A percentile compares a stretch with the other conserved stretches of the same genome.
phyloP scores from a whole-genome alignment of 1,140 invertebrate genomes.

The Drosophila cardini region DNA sequence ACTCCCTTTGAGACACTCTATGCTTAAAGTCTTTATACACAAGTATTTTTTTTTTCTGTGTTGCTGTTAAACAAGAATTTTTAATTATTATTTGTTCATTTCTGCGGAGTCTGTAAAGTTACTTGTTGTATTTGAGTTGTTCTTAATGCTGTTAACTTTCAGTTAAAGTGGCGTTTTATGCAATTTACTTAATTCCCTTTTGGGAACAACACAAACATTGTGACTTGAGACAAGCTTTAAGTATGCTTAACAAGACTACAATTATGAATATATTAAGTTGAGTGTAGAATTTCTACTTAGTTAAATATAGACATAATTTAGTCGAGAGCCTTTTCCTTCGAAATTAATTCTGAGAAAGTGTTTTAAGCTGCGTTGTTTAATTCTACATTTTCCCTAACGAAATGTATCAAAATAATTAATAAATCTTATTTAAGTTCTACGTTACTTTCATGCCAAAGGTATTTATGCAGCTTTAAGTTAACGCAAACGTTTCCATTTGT shows the following conservation, averaged over 20 bases:
- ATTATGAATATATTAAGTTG: too few relatives aligned
- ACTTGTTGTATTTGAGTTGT: constrained; percentile 45
- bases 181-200: constrained; percentile 57
- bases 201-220: constrained; percentile 16
- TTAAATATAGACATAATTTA: too few relatives aligned
- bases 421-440: too few relatives aligned
- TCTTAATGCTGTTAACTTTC: constrained; percentile 70
- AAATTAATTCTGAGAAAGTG: too few relatives aligned
- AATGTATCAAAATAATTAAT: too few relatives aligned
- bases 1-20: constrained; percentile 33
- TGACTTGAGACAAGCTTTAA: too few relatives aligned
- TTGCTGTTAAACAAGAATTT: constrained; percentile 39
- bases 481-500: not conserved
- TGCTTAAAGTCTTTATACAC: constrained; percentile 55
- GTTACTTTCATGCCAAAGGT: not conserved
- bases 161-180: constrained; percentile 73
- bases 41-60: not conserved
- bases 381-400: too few relatives aligned
- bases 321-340: too few relatives aligned
- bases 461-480: not conserved
- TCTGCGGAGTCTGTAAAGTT: not conserved
- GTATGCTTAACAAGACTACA: too few relatives aligned
- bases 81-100: constrained; percentile 70
- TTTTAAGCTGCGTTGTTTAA: too few relatives aligned
- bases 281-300: too few relatives aligned